These are phyloP conservation scores for Catharus bicknelli DNA, from an alignment of 2,113 vertebrate genomes.

Conservation along the genomic window DNA sequence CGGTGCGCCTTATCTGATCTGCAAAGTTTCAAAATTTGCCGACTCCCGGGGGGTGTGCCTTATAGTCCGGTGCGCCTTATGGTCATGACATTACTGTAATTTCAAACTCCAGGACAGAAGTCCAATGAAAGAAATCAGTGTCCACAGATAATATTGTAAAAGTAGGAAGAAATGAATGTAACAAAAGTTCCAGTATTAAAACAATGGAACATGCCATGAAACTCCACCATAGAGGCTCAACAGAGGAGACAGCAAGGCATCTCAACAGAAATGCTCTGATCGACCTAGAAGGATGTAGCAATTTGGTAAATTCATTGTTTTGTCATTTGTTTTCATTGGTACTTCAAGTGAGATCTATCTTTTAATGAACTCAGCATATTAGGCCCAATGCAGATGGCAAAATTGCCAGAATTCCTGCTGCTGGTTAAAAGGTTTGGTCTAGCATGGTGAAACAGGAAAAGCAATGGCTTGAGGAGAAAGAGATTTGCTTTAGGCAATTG, in stretches of 20 bases:
- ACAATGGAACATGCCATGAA: background rate
- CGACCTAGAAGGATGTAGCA: accelerated
- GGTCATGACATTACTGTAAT: too few relatives aligned
- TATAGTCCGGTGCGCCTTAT: too few relatives aligned
- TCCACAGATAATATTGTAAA: constrained; percentile 4
- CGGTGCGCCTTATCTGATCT: too few relatives aligned
- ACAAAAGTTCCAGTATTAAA: background rate
- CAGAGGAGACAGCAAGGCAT: background rate
- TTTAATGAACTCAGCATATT: constrained; percentile 71
- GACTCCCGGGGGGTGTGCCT: too few relatives aligned
- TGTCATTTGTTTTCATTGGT: constrained; percentile 63
- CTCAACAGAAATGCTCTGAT: background rate
- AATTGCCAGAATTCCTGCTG: constrained; percentile 82
- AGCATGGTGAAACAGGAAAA: constrained; percentile 79
- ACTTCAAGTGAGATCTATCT: constrained; percentile 64
- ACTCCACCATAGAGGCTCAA: background rate
- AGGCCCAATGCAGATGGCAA: constrained; percentile 79
- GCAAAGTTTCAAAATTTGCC: too few relatives aligned
- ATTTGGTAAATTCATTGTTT: constrained; percentile 24
- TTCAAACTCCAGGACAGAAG: constrained; percentile 39
- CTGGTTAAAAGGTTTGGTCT: constrained; percentile 69
- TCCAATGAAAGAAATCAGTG: constrained; percentile 53
- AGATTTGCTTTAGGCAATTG: constrained; percentile 75
- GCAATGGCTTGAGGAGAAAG: constrained; percentile 76
- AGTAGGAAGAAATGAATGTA: background rate